phyloP scores from a whole-genome alignment of 2,888 invertebrate genomes.

The Drosophila paramelanica region DNA sequence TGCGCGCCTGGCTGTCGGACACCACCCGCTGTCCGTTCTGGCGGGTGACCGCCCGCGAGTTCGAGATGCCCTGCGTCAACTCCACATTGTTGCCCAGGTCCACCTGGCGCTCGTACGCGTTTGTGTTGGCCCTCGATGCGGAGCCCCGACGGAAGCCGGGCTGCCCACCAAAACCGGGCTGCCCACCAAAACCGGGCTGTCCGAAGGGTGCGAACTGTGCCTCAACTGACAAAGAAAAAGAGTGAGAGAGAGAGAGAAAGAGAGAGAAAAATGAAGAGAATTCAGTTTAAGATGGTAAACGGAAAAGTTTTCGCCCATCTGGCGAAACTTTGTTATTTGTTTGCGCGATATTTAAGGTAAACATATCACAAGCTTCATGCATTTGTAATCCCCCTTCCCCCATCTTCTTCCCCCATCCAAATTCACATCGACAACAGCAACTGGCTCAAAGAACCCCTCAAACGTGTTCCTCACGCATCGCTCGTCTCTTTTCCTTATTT shows the following conservation, averaged over 20 bases:
- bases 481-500: constrained; percentile 13
- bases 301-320: constrained; percentile 49
- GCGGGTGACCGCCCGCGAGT: constrained; percentile 77
- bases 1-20: constrained; percentile 72
- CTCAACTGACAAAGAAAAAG: constrained; percentile 32
- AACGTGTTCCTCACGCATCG: constrained; percentile 61
- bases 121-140: constrained; percentile 74
- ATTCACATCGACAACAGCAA: background rate
- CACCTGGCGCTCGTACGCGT: constrained; percentile 73
- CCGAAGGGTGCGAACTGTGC: constrained; percentile 60
- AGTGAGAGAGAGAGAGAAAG: background rate
- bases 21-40: constrained; percentile 76
- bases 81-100: constrained; percentile 72
- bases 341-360: constrained; percentile 62
- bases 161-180: constrained; percentile 20
- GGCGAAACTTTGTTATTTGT: constrained; percentile 64
- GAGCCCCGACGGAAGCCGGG: constrained; percentile 65
- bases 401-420: background rate
- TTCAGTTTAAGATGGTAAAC: constrained; percentile 20
- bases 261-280: background rate
- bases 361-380: constrained; percentile 57
- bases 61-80: constrained; percentile 66
- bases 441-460: constrained; percentile 20
- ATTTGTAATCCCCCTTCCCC: constrained; percentile 46
- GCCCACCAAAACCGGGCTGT: constrained; percentile 2